phyloP scores from a whole-genome alignment of 2,113 vertebrate species.

The Oryzias celebensis region DNA sequence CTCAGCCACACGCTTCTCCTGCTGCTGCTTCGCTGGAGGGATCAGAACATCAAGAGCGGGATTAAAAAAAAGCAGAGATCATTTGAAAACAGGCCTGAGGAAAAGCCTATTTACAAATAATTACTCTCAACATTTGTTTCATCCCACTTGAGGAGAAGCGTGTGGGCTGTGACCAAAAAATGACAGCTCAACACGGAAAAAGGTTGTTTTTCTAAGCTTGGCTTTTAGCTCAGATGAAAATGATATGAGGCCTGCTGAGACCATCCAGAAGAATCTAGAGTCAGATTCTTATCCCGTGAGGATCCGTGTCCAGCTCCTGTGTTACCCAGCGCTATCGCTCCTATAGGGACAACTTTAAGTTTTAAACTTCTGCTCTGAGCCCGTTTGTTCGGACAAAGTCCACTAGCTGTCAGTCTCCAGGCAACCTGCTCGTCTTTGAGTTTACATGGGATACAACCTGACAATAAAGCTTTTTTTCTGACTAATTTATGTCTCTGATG shows the following conservation, averaged over 20 bases:
- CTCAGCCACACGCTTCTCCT: slow-evolving; percentile 38
- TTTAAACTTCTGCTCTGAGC: too few relatives aligned
- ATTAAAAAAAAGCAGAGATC: slow-evolving; percentile 51
- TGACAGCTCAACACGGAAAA: not conserved
- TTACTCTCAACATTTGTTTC: slow-evolving; percentile 42
- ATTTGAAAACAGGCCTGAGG: slow-evolving; percentile 34
- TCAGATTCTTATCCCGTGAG: not conserved
- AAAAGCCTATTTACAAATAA: slow-evolving; percentile 47
- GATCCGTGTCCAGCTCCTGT: too few relatives aligned
- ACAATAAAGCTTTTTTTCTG: too few relatives aligned
- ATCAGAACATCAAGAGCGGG: slow-evolving; percentile 33
- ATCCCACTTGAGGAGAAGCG: slow-evolving; percentile 8
- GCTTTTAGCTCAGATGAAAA: slow-evolving; percentile 15
- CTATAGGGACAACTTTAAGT: too few relatives aligned
- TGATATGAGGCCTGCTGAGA: not conserved
- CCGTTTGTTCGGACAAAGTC: too few relatives aligned
- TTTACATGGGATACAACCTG: too few relatives aligned
- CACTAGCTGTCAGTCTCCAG: too few relatives aligned
- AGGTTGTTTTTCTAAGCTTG: not conserved
- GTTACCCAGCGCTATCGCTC: too few relatives aligned
- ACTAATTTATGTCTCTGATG: too few relatives aligned
- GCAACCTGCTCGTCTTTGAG: too few relatives aligned
- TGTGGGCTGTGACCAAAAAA: not conserved
- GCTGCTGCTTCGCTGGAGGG: slow-evolving; percentile 34
- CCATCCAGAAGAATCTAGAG: not conserved